Evolutionary conservation across 2,888 invertebrate genomes (phyloP).

Genomic region (Cenopis cana): DNA sequence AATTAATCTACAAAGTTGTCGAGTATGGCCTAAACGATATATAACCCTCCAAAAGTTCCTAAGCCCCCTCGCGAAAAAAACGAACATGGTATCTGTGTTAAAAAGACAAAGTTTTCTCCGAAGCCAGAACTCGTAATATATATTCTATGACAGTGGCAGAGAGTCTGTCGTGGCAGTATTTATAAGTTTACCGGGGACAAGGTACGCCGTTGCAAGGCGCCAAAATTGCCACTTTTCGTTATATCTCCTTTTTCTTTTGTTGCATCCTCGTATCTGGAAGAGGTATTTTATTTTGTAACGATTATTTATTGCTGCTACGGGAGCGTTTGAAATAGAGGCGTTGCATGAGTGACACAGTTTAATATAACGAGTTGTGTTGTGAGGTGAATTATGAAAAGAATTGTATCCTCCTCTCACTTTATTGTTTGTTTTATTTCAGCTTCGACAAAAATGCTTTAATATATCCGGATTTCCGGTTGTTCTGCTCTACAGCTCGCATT

Average conservation of each 20-base stretch:
- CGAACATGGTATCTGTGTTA: conserved; percentile 64
- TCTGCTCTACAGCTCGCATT: too few species aligned
- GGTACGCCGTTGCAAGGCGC: conserved; percentile 65
- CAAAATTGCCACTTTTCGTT: conserved; percentile 77
- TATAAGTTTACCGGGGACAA: conserved; percentile 52
- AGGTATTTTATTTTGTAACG: conserved; percentile 66
- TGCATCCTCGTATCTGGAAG: conserved; percentile 63
- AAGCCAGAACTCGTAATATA: conserved; percentile 44
- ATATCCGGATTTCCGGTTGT: too few species aligned
- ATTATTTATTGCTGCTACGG: conserved; percentile 56
- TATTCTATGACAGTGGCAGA: conserved; percentile 51
- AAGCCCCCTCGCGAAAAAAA: conserved; percentile 58
- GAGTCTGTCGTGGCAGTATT: conserved; percentile 48
- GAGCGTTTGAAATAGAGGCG: conserved; percentile 39
- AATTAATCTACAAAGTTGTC: conserved; percentile 50
- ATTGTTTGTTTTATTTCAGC: conserved; percentile 18
- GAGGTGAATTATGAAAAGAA: conserved; percentile 23
- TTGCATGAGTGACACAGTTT: conserved; percentile 40
- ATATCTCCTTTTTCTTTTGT: conserved; percentile 68
- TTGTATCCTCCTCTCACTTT: not conserved
- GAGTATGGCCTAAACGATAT: conserved; percentile 58
- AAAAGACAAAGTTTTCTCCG: conserved; percentile 51
- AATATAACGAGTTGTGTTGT: conserved; percentile 28
- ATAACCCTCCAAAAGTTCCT: conserved; percentile 61
- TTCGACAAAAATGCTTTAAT: too few species aligned